phyloP scores from a whole-genome alignment of 1,140 invertebrate species.

The Scaptomyza hsui region DNA sequence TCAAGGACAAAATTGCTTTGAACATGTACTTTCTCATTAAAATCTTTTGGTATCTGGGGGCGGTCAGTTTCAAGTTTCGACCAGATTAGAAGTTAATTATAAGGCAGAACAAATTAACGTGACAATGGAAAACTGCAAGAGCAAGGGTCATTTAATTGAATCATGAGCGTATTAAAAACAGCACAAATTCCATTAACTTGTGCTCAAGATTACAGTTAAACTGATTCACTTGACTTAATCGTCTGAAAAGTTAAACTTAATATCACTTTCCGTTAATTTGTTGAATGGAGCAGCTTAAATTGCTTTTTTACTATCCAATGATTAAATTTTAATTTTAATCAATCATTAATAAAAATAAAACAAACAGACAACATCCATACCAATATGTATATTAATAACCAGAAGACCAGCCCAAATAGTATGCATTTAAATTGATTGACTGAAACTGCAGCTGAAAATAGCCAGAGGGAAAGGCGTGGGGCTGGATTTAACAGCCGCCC shows the following conservation, averaged over 20 bases:
- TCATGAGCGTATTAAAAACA: no score
- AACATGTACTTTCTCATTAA: neutral
- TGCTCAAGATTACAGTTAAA: no score
- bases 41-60: neutral
- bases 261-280: slow-evolving; percentile 26
- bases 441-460: slow-evolving; percentile 1
- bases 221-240: neutral
- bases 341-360: slow-evolving; percentile 41
- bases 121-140: neutral
- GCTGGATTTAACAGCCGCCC: neutral
- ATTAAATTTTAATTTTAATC: slow-evolving; percentile 62
- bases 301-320: slow-evolving; percentile 57
- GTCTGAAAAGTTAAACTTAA: neutral
- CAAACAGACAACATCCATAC: slow-evolving; percentile 7
- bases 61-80: neutral
- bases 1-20: neutral
- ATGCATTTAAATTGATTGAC: slow-evolving; percentile 54
- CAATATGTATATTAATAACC: neutral
- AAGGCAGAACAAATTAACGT: neutral
- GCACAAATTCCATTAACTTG: neutral
- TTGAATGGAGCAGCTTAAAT: slow-evolving; percentile 38
- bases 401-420: slow-evolving; percentile 33
- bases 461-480: slow-evolving; percentile 12
- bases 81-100: neutral
- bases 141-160: neutral